Percentiles rank a stretch among this genome's conserved stretches.
Evolutionary conservation across 2,888 invertebrate genomes (phyloP).

Genomic region (Drosophila diplacantha): DNA sequence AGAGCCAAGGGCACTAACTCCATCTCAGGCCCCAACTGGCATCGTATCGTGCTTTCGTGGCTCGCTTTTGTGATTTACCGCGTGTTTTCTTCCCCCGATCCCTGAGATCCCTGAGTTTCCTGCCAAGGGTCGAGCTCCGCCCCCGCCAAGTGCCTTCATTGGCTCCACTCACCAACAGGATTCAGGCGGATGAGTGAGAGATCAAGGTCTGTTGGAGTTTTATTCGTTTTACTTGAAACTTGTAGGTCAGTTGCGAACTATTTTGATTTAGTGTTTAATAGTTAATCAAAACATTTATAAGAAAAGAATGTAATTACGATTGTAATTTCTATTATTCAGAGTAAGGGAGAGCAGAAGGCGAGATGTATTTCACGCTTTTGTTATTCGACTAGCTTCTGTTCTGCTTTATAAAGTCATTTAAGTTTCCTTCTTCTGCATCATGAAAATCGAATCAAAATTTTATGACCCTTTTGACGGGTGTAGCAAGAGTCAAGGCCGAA

Average conservation of each 20-base stretch:
- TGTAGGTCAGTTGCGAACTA: neutral
- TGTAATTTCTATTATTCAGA: neutral
- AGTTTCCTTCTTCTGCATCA: neutral
- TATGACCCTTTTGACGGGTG: neutral
- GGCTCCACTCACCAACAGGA: constrained; percentile 36
- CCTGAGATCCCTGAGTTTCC: neutral
- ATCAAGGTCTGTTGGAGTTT: neutral
- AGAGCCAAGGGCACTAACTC: constrained; percentile 64
- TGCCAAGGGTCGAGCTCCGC: constrained; percentile 27
- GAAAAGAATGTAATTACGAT: neutral
- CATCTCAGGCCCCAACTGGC: constrained; percentile 15
- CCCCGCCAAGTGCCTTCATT: constrained; percentile 20
- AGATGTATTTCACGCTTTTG: neutral
- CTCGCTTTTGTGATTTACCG: constrained; percentile 71
- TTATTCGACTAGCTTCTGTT: neutral
- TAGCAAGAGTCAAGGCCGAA: neutral
- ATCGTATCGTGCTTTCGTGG: constrained; percentile 53
- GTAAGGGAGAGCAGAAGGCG: too few relatives aligned
- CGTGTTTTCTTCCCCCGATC: constrained; percentile 36
- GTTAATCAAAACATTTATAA: neutral
- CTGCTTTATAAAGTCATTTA: neutral
- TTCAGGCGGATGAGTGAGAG: constrained; percentile 9
- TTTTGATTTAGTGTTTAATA: neutral
- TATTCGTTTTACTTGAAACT: neutral
- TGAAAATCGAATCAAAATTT: neutral